Conservation (phyloP, 1,140 invertebrate genomes). For the Macrostomum lignano region DNA sequence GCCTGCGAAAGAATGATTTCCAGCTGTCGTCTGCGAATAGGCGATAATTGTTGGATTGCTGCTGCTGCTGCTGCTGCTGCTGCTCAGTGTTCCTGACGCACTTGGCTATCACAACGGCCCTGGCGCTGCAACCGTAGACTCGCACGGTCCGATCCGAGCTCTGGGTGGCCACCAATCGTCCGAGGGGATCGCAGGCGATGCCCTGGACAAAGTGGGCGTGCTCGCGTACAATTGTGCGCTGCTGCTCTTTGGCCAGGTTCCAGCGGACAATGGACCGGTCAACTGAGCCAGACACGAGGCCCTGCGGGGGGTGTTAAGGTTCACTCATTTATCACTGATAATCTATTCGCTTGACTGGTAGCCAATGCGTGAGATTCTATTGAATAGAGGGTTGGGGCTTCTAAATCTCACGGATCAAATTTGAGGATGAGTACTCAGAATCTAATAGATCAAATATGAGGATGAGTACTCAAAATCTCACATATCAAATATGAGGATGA, state of each 20-base stretch:
- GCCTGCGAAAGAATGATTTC: conserved; percentile 59
- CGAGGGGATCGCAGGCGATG: conserved; percentile 57
- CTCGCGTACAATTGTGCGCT: conserved; percentile 1
- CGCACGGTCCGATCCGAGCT: conserved; percentile 43
- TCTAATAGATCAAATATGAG: no score
- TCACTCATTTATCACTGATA: no score
- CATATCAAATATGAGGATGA: no score
- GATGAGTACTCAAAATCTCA: no score
- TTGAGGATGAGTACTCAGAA: no score
- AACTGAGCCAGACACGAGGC: conserved; percentile 61
- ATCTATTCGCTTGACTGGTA: no score
- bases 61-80: conserved; percentile 9
- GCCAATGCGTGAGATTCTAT: no score
- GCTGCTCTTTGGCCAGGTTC: conserved; percentile 48
- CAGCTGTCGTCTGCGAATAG: conserved; percentile 77
- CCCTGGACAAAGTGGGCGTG: conserved; percentile 28
- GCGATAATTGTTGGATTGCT: conserved; percentile 19
- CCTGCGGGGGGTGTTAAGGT: no score
- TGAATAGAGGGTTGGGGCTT: no score
- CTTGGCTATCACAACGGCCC: not conserved
- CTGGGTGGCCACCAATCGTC: conserved; percentile 44
- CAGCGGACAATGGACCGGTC: conserved; percentile 73
- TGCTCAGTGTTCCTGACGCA: no score
- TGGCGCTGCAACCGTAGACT: conserved; percentile 8
- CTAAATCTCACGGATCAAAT: no score